A percentile compares a stretch with the other conserved stretches of the same genome.
Evolutionary conservation across 2,113 vertebrate genomes (phyloP).

Genomic region (Ameiurus melas): DNA sequence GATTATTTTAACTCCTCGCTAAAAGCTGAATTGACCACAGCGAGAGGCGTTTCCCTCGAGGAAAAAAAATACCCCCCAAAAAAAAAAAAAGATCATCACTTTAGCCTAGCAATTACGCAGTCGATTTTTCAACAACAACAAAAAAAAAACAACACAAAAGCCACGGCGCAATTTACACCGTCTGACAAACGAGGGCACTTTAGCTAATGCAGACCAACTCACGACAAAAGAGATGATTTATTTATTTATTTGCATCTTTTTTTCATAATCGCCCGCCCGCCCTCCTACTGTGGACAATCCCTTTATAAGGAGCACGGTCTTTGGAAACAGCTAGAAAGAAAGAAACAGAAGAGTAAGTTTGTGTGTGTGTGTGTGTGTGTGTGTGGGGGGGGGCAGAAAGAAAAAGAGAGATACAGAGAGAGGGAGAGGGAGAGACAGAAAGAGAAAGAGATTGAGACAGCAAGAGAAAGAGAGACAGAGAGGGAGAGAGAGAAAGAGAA

Average conservation of each 20-base stretch:
- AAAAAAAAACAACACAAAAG: background rate
- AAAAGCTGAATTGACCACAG: background rate
- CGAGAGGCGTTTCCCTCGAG: background rate
- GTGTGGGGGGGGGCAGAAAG: background rate
- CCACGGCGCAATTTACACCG: background rate
- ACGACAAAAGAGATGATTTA: conserved; percentile 42
- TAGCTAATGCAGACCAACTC: conserved; percentile 47
- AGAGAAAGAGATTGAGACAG: background rate
- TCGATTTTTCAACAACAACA: background rate
- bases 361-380: too few relatives aligned
- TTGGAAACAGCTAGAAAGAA: conserved; percentile 17
- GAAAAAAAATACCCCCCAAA: background rate
- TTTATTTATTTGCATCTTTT: background rate
- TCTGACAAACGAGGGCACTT: conserved; percentile 39
- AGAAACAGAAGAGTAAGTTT: background rate
- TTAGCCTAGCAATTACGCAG: background rate
- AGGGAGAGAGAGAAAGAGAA: background rate
- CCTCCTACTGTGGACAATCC: conserved; percentile 44
- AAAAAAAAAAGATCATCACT: background rate
- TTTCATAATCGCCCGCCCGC: background rate
- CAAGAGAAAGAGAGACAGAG: background rate
- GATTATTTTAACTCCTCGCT: background rate
- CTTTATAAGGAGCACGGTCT: conserved; percentile 30
- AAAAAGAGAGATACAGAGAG: background rate
- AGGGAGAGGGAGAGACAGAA: background rate